Evolutionary conservation across 2,113 vertebrate genomes (phyloP), one percentile per base, ranked within the genome.

Genomic region (Heterocephalus glaber): DNA sequence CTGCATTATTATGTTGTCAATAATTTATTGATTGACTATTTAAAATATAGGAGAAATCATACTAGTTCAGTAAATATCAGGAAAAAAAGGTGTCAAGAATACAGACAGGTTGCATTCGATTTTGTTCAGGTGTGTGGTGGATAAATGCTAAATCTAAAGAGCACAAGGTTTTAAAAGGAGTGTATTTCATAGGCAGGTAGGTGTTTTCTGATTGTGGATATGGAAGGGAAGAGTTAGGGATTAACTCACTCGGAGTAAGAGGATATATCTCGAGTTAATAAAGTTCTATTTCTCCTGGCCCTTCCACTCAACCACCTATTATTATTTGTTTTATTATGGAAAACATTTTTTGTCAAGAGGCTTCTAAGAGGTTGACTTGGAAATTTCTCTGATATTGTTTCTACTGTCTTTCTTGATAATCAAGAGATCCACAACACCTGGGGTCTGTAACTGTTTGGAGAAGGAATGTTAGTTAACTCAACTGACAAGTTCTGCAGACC

Each of bases 21-120:
- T 92, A 56, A 87, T 68, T 89, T 58, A 87, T 61, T 63, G 56
- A 65, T 79, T 92, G 26, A 79, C 83, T 89, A 82, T 90, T 86
- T 86, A 72, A 88, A 96, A 8, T 70, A 76, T 10, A 86, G 54
- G 30, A 63, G 3, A 66, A 86, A 86, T 84, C 79, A 17, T 10
- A 76, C 2, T 77, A 56, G 33, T 80, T 82, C 28, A 61, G 24
- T 38, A 70, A 94, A 41, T 61, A 77, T 26, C 9, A 95, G 90
- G 2, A 44, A 41, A 49, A 66, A 95, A 85, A 24, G 1, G 9
- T 83, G 19, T 7, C 26, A 72, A 86, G 44, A 84, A 72, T 12
- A 60, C 10, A 86, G 3, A 81, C 0, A 33, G 85, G 41, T 12
- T 52, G 52, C n/a, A 38, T 66, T 88, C 12, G 24, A 13, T 94